Base-by-base conservation (phyloP, 1,140 invertebrate species). In the Augochlora pura region DNA sequence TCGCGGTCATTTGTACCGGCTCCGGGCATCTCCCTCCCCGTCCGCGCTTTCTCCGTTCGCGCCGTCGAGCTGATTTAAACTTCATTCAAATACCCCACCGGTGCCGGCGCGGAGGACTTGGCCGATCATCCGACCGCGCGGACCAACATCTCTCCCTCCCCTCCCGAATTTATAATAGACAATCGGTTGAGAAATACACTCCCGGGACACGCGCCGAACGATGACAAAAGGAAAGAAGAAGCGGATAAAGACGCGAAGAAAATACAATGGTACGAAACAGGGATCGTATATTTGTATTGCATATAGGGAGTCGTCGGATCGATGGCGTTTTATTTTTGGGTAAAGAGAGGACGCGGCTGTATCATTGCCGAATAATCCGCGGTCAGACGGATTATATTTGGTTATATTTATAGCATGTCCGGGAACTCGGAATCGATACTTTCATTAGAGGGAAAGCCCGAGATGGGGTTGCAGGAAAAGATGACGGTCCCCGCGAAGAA, bases 1-100 rank as follows among this genome's bases (percentile, higher is more conserved):
- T 87, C 87, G 78, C 65, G 70, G 83, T 85, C 86, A 83, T 88
- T 88, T 87, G 79, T 88, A 86, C 66, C 79, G 32, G 66, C 65
- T 62, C 70, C 70, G 80, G 74, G 83, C 81, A 83, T 84, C 80
- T n/a, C n/a, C n/a, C n/a, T n/a, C 86, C 79, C 77, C 67, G 76
- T n/a, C 57, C 75, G 63, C 38, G 71, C 46, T 46, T 70, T 71
- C 63, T 39, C n/a, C 42, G 42, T 18, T 52, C 73, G 32, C 54
- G 23, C 70, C 42, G 25, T 66, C 62, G 59, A 57, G 16, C 74
- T 66, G 65, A 82, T 80, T 82, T 73, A 57, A 74, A 68, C 63
- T 77, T 68, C 27, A 59, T 71, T 52, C 23, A 25, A 46, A 68
- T 46, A 63, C 67, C 77, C 39, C 69, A 38, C 38, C 25, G 57